Evolutionary conservation across 2,888 invertebrate genomes (phyloP).

Genomic region (Didymodactylos carnosus): DNA sequence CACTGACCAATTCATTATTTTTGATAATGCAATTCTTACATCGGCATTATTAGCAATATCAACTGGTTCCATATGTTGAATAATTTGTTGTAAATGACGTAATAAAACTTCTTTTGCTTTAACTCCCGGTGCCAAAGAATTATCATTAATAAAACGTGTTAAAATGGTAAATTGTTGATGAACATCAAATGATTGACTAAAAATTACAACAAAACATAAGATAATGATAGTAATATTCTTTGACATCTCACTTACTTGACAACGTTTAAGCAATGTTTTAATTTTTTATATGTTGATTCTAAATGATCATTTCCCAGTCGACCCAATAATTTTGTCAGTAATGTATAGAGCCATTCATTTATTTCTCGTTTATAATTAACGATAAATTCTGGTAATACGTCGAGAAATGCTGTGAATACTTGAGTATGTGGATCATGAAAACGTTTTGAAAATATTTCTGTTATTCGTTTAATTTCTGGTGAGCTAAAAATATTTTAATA

Average conservation of each 20-base stretch:
- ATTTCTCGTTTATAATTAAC: conserved; percentile 64
- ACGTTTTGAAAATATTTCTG: conserved; percentile 81
- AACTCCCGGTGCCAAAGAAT: conserved; percentile 68
- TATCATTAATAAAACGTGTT: conserved; percentile 60
- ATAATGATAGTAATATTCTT: neutral
- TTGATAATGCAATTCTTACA: conserved; percentile 42
- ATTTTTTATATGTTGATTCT: conserved; percentile 42
- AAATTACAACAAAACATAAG: conserved; percentile 17
- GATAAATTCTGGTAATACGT: conserved; percentile 72
- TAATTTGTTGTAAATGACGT: conserved; percentile 36
- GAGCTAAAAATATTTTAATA: conserved; percentile 22
- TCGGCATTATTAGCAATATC: conserved; percentile 44
- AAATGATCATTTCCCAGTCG: conserved; percentile 69
- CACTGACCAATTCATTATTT: conserved; percentile 53
- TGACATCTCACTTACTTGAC: too few relatives aligned
- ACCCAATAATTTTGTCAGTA: conserved; percentile 63
- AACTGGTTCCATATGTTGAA: conserved; percentile 32
- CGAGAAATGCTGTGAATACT: conserved; percentile 75
- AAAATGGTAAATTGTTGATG: conserved; percentile 44
- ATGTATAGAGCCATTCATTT: conserved; percentile 73
- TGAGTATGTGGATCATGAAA: conserved; percentile 71
- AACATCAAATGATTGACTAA: conserved; percentile 43
- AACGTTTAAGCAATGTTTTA: conserved; percentile 1
- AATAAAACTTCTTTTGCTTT: conserved; percentile 38
- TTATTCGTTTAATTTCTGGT: conserved; percentile 57